Base-by-base conservation (phyloP, 2,888 invertebrate species). In the Branchellion lobata region DNA sequence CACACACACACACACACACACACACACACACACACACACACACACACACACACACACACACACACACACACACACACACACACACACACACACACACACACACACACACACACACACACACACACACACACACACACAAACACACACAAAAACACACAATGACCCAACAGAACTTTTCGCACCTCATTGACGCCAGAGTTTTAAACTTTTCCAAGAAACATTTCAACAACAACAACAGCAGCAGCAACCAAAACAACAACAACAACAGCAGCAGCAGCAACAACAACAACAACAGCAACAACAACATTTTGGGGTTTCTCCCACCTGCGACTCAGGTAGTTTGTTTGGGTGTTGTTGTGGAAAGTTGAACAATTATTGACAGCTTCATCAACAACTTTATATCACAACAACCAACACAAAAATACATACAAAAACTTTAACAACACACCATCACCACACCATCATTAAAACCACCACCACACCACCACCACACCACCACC, bases 281-380 rank as follows among this genome's bases (percentile, higher is more conserved):
- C 18, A 51, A 36, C 31, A 40, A 33, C 1, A 29, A 69, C 24
- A 24, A 27, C 51, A n/a, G 3, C 31, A 40, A 40, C 1, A 73
- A 73, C 24, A 78, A 82, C 29, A 33, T 75, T 5, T 68, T 65
- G 3, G 82, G 82, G n/a, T 82, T 82, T 71, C 68, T 82, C 18
- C 76, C 82, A 11, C 79, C 82, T 3, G 73, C 80, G n/a, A 61
- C 82, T 27, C 79, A 80, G 80, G 82, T n/a, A n/a, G n/a, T n/a
- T n/a, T n/a, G n/a, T n/a, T n/a, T n/a, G n/a, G n/a, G n/a, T n/a
- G n/a, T n/a, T n/a, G n/a, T n/a, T n/a, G n/a, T n/a, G n/a, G n/a
- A n/a, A n/a, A n/a, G n/a, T n/a, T n/a, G n/a, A n/a, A n/a, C n/a
- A n/a, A n/a, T n/a, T n/a, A n/a, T n/a, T 82, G 57, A 29, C 0